Evolutionary conservation across 2,888 invertebrate species (phyloP).

Genomic region (Neoascia interrupta): DNA sequence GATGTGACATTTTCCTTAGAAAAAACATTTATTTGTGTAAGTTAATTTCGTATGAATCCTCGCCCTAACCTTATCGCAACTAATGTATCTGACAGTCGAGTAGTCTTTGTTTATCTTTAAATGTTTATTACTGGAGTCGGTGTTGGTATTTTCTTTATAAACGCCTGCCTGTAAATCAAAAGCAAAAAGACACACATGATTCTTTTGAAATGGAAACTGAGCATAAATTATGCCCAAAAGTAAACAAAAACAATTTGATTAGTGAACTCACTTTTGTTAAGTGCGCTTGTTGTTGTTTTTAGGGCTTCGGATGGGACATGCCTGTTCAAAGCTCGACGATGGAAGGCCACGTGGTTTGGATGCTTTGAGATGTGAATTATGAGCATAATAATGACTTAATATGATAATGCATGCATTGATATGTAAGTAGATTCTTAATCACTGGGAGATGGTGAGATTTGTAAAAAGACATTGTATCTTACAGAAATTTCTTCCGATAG

Average conservation of each 20-base stretch:
- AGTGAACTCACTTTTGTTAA: slow-evolving; percentile 53
- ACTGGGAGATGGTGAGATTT: no score
- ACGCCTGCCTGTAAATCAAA: slow-evolving; percentile 57
- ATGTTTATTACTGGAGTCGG: slow-evolving; percentile 5
- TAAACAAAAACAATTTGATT: slow-evolving; percentile 2
- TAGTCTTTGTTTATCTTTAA: no score
- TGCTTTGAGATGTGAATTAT: slow-evolving; percentile 5
- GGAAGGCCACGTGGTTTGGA: slow-evolving; percentile 7
- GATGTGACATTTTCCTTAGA: slow-evolving; percentile 42
- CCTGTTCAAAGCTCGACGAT: slow-evolving; percentile 9
- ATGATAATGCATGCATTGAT: no score
- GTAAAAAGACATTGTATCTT: no score
- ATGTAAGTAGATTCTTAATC: no score
- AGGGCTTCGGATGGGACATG: slow-evolving; percentile 11
- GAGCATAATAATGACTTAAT: slow-evolving; percentile 11
- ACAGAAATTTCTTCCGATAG: no score
- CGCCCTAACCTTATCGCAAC: slow-evolving; percentile 24
- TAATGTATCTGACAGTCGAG: no score
- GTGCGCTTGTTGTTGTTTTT: slow-evolving; percentile 34
- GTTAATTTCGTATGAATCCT: not conserved
- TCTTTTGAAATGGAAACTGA: slow-evolving; percentile 7
- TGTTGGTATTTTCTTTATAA: not conserved
- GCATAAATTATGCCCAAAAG: not conserved
- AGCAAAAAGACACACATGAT: slow-evolving; percentile 9
- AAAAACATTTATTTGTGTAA: not conserved